Conservation (phyloP, 2,113 vertebrate genomes). For the Cyprinodon variegatus region DNA sequence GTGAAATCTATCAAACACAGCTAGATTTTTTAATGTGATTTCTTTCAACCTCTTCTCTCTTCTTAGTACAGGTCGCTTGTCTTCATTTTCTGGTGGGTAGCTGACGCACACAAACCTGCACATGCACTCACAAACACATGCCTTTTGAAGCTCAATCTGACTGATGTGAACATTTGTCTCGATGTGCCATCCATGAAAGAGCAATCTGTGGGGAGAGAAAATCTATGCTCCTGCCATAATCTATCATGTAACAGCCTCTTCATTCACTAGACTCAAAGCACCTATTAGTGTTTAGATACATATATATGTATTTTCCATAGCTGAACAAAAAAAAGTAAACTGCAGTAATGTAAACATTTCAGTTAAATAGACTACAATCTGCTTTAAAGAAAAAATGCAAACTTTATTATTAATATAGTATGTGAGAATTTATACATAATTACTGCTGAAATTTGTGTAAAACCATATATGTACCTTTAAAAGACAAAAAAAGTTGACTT, state of each 20-base stretch:
- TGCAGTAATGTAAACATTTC: not conserved
- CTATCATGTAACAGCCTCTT: constrained; percentile 36
- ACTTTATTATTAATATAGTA: no score
- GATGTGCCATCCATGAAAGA: constrained; percentile 20
- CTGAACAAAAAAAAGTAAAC: not conserved
- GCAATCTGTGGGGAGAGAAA: constrained; percentile 48
- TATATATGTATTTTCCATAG: no score
- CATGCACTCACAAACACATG: constrained; percentile 2
- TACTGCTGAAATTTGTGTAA: no score
- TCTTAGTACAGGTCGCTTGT: constrained; percentile 50
- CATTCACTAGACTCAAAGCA: constrained; percentile 5
- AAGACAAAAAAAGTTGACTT: no score
- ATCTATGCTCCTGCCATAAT: constrained; percentile 41
- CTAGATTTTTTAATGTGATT: constrained; percentile 23
- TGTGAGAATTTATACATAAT: no score
- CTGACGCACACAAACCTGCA: not conserved
- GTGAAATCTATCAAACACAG: constrained; percentile 55
- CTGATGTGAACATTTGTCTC: constrained; percentile 48
- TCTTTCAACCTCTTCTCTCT: constrained; percentile 3
- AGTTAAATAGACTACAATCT: no score
- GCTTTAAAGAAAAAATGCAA: no score
- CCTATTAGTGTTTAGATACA: constrained; percentile 7
- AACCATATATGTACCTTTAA: no score
- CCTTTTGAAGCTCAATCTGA: constrained; percentile 34
- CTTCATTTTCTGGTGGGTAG: constrained; percentile 56